Conservation (phyloP, 2,113 vertebrate genomes). For the Psilopogon haemacephalus region DNA sequence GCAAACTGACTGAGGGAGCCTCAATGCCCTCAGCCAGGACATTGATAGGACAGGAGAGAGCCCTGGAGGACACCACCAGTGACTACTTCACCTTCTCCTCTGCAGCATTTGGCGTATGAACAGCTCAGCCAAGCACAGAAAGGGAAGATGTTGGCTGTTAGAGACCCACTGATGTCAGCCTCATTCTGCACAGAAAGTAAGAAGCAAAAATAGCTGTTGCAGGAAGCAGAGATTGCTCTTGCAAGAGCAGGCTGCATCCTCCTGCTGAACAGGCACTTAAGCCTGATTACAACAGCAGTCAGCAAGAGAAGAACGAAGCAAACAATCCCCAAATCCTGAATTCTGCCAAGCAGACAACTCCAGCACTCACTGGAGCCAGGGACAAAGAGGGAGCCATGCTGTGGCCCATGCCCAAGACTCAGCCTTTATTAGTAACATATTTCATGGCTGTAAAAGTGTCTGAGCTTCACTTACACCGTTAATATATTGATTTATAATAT, state of each 20-base stretch:
- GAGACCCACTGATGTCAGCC: background rate
- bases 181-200: background rate
- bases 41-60: no score
- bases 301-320: background rate
- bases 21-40: no score
- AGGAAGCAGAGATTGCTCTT: background rate
- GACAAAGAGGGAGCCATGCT: background rate
- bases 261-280: background rate
- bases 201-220: background rate
- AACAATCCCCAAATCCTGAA: background rate
- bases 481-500: no score
- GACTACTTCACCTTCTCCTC: background rate
- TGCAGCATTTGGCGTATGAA: background rate
- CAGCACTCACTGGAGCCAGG: background rate
- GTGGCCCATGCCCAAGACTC: background rate
- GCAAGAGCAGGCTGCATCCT: background rate
- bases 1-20: no score
- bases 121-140: background rate
- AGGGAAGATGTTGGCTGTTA: background rate
- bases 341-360: background rate
- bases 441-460: background rate
- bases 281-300: background rate
- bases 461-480: background rate
- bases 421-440: background rate
- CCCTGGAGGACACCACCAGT: no score